Conservation (phyloP, 2,113 vertebrate genomes). For the Vidua chalybeata region DNA sequence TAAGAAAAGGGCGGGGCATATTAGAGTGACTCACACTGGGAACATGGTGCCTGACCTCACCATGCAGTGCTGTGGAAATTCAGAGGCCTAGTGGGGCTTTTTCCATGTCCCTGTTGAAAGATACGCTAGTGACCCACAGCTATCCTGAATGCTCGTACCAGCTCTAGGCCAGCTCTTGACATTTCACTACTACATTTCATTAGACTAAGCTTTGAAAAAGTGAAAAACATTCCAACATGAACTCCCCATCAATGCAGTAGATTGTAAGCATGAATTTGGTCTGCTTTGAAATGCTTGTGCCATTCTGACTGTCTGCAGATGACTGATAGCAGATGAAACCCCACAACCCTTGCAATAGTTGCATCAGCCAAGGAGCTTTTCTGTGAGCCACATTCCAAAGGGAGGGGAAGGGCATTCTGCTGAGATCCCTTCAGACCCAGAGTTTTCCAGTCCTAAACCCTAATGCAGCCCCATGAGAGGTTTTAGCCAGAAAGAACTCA, state of each 20-base stretch:
- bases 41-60: neutral
- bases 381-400: neutral
- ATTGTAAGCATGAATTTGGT: neutral
- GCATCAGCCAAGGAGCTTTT: conserved; percentile 29
- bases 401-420: neutral
- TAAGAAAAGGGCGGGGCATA: neutral
- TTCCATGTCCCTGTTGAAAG: neutral
- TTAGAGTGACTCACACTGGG: neutral
- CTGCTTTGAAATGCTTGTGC: neutral
- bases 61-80: neutral
- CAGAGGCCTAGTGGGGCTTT: neutral
- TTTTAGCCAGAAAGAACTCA: neutral
- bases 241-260: neutral
- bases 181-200: conserved; percentile 23
- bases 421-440: neutral
- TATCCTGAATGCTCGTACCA: neutral
- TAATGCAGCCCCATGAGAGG: neutral
- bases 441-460: conserved; percentile 16
- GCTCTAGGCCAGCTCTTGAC: conserved; percentile 21
- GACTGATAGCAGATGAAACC: neutral
- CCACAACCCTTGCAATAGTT: neutral
- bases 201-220: neutral
- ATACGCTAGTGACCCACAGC: neutral
- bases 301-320: neutral
- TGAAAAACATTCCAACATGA: neutral